Percentiles rank a stretch among this genome's conserved stretches.
Evolutionary conservation across 64 coral and sea anemone genomes (phyloP).

Genomic region (Pachyseris speciosa): DNA sequence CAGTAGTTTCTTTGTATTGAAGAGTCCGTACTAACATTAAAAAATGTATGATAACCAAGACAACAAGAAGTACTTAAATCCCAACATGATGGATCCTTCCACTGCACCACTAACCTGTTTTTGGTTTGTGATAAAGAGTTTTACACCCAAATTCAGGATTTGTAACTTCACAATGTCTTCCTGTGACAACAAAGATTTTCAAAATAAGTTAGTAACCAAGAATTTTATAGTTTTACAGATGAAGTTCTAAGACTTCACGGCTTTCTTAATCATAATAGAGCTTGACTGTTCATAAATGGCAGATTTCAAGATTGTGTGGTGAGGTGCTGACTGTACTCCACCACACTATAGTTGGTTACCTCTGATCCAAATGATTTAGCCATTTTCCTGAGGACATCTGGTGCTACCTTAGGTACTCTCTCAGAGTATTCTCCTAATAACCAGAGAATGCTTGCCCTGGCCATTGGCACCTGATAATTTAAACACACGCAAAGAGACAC

Average conservation of each 20-base stretch:
- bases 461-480: constrained; percentile 93
- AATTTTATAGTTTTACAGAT: too few species aligned
- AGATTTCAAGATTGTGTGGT: too few species aligned
- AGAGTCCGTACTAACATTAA: too few species aligned
- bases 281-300: too few species aligned
- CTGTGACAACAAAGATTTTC: background rate
- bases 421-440: constrained; percentile 96
- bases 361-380: constrained; percentile 92
- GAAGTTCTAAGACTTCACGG: too few species aligned
- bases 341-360: constrained; percentile 60
- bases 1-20: too few species aligned
- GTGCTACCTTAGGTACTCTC: constrained; percentile 96
- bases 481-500: background rate
- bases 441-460: constrained; percentile 98
- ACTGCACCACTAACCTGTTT: constrained; percentile 75
- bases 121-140: constrained; percentile 86
- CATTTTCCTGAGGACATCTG: constrained; percentile 93
- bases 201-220: too few species aligned
- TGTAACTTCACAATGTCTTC: constrained; percentile 98
- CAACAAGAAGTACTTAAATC: too few species aligned
- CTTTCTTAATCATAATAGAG: too few species aligned
- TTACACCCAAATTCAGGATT: constrained; percentile 86
- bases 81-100: background rate
- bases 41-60: too few species aligned
- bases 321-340: background rate